Percentiles rank a stretch among this genome's conserved stretches.
phyloP scores from a whole-genome alignment of 2,888 invertebrate genomes.

The Gibbula magus region DNA sequence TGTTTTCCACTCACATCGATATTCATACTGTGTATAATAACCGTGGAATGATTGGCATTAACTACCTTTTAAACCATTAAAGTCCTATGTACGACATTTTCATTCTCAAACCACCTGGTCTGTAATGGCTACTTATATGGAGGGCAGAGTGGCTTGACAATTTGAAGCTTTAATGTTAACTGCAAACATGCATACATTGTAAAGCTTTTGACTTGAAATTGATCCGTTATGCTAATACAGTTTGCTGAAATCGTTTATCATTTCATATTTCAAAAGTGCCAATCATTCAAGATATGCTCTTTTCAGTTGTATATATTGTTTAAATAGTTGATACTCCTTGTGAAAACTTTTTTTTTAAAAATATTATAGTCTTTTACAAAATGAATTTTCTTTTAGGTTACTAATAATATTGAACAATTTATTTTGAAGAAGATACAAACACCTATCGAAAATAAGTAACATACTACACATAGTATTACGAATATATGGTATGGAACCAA shows the following conservation, averaged over 20 bases:
- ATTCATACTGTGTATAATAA: background rate
- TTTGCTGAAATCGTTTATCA: background rate
- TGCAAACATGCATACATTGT: background rate
- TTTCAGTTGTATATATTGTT: too few species aligned
- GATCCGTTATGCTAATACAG: conserved; percentile 2
- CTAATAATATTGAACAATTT: background rate
- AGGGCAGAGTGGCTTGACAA: background rate
- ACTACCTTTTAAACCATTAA: background rate
- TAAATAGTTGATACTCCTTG: too few species aligned
- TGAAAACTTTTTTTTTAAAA: background rate
- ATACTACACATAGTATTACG: background rate
- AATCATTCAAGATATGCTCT: too few species aligned
- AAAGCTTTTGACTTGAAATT: background rate
- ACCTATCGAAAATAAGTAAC: background rate
- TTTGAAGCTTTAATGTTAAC: conserved; percentile 9
- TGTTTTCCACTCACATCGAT: background rate
- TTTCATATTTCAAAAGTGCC: too few species aligned
- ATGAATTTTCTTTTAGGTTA: background rate
- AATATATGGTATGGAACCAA: background rate
- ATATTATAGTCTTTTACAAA: background rate
- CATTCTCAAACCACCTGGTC: background rate
- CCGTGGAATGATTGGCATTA: background rate
- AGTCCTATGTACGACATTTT: background rate
- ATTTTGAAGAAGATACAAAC: background rate
- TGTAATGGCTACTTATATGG: conserved; percentile 10